Evolutionary conservation across 64 coral and sea anemone genomes (phyloP).

Genomic region (Stylophora pistillata): DNA sequence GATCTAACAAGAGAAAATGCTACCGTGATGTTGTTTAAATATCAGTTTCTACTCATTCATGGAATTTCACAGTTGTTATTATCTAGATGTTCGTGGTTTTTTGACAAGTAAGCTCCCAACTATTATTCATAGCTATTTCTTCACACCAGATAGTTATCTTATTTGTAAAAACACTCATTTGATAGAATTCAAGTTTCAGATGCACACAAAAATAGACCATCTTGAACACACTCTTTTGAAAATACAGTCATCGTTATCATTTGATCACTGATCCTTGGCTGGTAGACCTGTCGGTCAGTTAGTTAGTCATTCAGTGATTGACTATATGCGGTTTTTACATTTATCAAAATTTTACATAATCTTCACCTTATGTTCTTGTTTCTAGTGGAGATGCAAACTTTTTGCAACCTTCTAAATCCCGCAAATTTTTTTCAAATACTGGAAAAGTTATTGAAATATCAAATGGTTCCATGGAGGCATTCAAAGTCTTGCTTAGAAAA

Average conservation of each 20-base stretch:
- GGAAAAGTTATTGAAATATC: slow-evolving; percentile 62
- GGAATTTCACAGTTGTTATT: slow-evolving; percentile 33
- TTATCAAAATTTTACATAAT: not conserved
- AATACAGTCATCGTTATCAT: too few relatives aligned
- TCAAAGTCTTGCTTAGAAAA: slow-evolving; percentile 41
- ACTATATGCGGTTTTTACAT: not conserved
- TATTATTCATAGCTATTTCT: not conserved
- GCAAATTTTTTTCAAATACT: slow-evolving; percentile 42
- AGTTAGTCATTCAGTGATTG: not conserved
- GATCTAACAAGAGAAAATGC: not conserved
- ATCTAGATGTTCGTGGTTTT: slow-evolving; percentile 54
- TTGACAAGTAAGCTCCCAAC: slow-evolving; percentile 27
- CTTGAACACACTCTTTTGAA: too few relatives aligned
- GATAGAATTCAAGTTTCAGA: not conserved
- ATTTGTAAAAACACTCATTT: not conserved
- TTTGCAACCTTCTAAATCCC: slow-evolving; percentile 30
- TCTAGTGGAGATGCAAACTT: slow-evolving; percentile 43
- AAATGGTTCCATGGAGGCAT: slow-evolving; percentile 79
- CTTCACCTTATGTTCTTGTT: not conserved
- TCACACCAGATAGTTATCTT: not conserved
- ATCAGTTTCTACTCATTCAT: slow-evolving; percentile 22
- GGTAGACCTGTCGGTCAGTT: not conserved
- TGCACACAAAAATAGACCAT: too few relatives aligned
- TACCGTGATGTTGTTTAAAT: slow-evolving; percentile 58
- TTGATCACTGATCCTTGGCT: too few relatives aligned